Evolutionary conservation across 2,888 invertebrate species (phyloP).

Genomic region (Apoderus coryli): DNA sequence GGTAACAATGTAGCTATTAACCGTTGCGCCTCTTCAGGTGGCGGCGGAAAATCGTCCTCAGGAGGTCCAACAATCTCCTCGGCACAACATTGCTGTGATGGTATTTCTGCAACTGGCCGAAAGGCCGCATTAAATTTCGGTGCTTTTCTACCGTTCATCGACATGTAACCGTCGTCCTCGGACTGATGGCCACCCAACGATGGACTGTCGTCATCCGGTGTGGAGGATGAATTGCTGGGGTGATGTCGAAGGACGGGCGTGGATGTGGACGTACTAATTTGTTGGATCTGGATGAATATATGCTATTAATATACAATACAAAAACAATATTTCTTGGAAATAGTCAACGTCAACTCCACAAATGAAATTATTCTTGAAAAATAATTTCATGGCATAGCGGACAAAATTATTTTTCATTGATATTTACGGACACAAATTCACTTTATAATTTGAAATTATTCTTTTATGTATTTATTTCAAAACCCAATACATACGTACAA

Average conservation of each 20-base stretch:
- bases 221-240: slow-evolving; percentile 26
- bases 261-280: slow-evolving; percentile 27
- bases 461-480: too few relatives aligned
- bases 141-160: slow-evolving; percentile 78
- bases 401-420: too few relatives aligned
- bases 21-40: slow-evolving; percentile 62
- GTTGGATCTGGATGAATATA: slow-evolving; percentile 28
- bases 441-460: too few relatives aligned
- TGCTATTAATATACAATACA: too few relatives aligned
- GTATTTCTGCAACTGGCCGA: slow-evolving; percentile 42
- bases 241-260: slow-evolving; percentile 33
- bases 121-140: slow-evolving; percentile 32
- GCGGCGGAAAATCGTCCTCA: slow-evolving; percentile 54
- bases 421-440: too few relatives aligned
- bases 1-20: slow-evolving; percentile 62
- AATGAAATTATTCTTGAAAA: too few relatives aligned
- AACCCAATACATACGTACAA: too few relatives aligned
- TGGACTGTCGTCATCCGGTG: slow-evolving; percentile 55
- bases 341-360: too few relatives aligned
- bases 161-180: slow-evolving; percentile 86
- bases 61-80: too few relatives aligned
- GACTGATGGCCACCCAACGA: slow-evolving; percentile 74
- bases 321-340: too few relatives aligned
- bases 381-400: too few relatives aligned
- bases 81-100: too few relatives aligned